Conservation (phyloP, 2,797 vertebrate genomes). For the Urocyon cinereoargenteus region DNA sequence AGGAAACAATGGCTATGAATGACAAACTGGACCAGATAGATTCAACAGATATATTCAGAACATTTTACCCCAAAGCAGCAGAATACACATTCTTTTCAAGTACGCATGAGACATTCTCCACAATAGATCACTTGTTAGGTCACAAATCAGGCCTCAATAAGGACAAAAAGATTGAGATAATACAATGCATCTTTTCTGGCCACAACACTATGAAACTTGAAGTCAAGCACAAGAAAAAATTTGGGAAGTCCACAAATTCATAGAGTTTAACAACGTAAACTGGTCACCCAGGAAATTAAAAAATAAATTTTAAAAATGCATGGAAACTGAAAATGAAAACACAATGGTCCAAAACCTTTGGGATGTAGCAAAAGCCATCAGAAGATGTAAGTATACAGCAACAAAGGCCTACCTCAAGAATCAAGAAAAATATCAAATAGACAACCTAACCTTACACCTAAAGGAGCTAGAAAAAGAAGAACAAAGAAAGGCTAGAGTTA, state of each 20-base stretch:
- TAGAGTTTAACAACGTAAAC: neutral
- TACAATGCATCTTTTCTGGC: neutral
- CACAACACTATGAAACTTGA: neutral
- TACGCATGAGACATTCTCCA: neutral
- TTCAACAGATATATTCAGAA: neutral
- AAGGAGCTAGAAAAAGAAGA: neutral
- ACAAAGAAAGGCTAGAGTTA: neutral
- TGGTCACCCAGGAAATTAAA: neutral
- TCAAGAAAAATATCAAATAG: neutral
- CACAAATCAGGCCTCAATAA: neutral
- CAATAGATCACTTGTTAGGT: neutral
- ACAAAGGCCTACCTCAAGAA: neutral
- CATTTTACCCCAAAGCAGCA: neutral
- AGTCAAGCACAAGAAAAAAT: neutral
- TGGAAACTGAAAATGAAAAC: neutral
- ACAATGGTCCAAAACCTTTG: neutral
- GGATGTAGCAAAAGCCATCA: neutral
- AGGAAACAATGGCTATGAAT: neutral
- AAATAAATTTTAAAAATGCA: neutral
- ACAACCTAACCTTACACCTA: neutral
- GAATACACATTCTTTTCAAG: neutral
- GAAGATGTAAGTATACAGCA: neutral
- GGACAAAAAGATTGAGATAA: neutral
- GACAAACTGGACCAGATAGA: neutral
- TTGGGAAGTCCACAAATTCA: neutral